Evolutionary conservation across 2,888 invertebrate genomes (phyloP).

Genomic region (Tenthredo distinguenda): DNA sequence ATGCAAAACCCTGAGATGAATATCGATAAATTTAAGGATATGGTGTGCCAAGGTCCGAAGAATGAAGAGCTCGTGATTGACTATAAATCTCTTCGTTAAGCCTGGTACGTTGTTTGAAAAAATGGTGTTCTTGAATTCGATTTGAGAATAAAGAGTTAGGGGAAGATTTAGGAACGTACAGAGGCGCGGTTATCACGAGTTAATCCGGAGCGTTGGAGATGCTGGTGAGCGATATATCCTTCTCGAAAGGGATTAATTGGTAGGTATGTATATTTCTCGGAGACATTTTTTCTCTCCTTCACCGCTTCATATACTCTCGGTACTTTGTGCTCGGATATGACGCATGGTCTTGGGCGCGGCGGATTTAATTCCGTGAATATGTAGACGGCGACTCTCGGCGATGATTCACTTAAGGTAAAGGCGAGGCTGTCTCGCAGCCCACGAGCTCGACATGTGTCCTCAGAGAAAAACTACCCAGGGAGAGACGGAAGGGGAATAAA

Average conservation of each 20-base stretch:
- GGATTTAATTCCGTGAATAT: conserved; percentile 40
- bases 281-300: background rate
- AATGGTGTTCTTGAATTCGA: background rate
- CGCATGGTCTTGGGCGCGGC: conserved; percentile 35
- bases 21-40: background rate
- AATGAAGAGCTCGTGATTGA: background rate
- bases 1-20: background rate
- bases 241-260: conserved; percentile 43
- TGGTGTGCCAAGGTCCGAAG: background rate
- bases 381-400: conserved; percentile 28
- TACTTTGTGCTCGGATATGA: conserved; percentile 35
- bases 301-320: conserved; percentile 18
- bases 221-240: background rate
- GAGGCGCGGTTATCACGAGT: background rate
- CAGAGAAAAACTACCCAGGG: background rate
- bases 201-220: background rate
- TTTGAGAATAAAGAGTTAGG: background rate
- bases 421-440: conserved; percentile 35
- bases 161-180: background rate
- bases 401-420: conserved; percentile 39
- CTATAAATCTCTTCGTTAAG: background rate
- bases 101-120: background rate
- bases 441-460: conserved; percentile 18
- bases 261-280: background rate
- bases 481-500: background rate